Evolutionary conservation across 2,797 vertebrate genomes (phyloP), one percentile per base, ranked within the genome.

Genomic region (Manis pentadactyla): DNA sequence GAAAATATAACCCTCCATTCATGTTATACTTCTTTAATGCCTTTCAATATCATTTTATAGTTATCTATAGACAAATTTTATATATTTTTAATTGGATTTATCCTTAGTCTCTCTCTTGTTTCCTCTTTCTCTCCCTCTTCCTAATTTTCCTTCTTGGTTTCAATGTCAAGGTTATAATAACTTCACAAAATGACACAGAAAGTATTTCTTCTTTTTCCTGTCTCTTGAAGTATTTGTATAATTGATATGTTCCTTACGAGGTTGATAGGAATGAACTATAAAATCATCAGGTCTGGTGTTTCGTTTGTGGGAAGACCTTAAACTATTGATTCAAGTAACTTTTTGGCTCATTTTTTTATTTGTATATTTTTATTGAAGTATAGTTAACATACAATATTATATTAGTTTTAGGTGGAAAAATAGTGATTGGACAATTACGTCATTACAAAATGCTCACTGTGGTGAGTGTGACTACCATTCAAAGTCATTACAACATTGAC

Each of bases 211-310:
- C 15, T 73, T 61, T 81, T 63, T 73, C 42, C 42, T 81, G 11
- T 81, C 42, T 90, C 63, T 69, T 42, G 46, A 66, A 74, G 27
- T 61, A 17, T 68, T 84, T 51, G 13, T 42, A 23, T 71, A 73
- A 64, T 73, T 13, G 49, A 73, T 25, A 55, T 78, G 14, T 39
- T 87, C 19, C 57, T 95, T 74, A 53, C 31, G 37, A 86, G 49
- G 1, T 49, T 91, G 64, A 31, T 71, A 87, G 13, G n/a, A 55
- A 25, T 95, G 57, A 79, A 86, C 34, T 71, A 51, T 49, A 86
- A 86, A 94, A 91, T 79, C n/a, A 37, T 63, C 46, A 63, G 25
- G 46, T 90, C 64, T 94, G 13, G 23, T 61, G 21, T 85, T 84
- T 85, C 90, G 78, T 61, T 78, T 85, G n/a, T 61, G 27, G 39